Evolutionary conservation across 2,797 vertebrate species (phyloP), one percentile per base, ranked within the genome.

Genomic region (Echiichthys vipera): DNA sequence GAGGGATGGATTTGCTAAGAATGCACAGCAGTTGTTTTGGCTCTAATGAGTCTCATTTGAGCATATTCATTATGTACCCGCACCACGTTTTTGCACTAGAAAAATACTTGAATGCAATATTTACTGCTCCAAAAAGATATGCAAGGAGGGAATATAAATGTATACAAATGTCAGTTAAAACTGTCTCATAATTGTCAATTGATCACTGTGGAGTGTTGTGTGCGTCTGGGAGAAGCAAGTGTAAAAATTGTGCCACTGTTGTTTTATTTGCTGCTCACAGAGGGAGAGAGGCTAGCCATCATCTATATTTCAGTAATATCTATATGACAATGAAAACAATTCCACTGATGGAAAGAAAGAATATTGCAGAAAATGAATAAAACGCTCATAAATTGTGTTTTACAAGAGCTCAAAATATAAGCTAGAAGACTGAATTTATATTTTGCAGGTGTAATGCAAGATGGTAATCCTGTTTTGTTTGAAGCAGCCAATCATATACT

Each of bases 381-480:
- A n/a, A 70, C 46, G 51, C 34, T 69, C 40, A 58, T 77, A 46
- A 72, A 69, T 25, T 68, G 46, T 56, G 57, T 69, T 70, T 72
- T 51, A 49, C 22, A 29, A 50, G 27, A 13, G 66, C 59, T 46
- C 18, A 24, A 45, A 53, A 37, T 22, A 39, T 17, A 22, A 27
- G 20, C 14, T 32, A 3, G 5, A 14, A 15, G 22, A 25, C 22
- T 24, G 30, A 34, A 40, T 30, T 54, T 5, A 59, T 22, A 10
- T 37, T 10, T 22, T 22, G n/a, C 5, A 30, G 5, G 20, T 50
- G 11, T 39, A 25, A 20, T 0, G 27, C 1, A 7, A 18, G 29
- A 57, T 2, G 36, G n/a, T 7, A 29, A 15, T 5, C 25, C 8
- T 39, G 15, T 18, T 24, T 30, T 1, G 36, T 25, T 14, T 32